A percentile compares a stretch with the other conserved stretches of the same genome.
Conservation (phyloP, 2,113 vertebrate genomes). For the Bettongia penicillata region DNA sequence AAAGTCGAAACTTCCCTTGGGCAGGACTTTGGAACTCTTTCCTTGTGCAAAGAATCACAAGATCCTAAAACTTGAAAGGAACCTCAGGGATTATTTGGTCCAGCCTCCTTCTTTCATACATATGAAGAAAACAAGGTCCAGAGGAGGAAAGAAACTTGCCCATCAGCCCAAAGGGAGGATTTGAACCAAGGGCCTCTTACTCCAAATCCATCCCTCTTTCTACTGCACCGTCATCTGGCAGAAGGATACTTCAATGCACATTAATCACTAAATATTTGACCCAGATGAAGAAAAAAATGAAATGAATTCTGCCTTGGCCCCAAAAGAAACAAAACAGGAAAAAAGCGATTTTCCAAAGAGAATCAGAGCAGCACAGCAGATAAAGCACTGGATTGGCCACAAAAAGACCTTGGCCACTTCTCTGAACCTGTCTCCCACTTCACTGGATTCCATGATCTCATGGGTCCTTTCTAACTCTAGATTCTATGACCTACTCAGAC, state of each 20-base stretch:
- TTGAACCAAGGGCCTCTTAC: too few relatives aligned
- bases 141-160: background rate
- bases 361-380: background rate
- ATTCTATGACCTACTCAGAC: background rate
- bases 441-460: background rate
- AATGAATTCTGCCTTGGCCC: background rate
- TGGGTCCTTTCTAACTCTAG: background rate
- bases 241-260: background rate
- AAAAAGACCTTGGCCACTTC: background rate
- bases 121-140: background rate
- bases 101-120: background rate
- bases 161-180: too few relatives aligned
- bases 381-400: background rate
- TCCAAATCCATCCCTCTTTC: background rate
- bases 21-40: background rate
- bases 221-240: background rate
- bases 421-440: background rate
- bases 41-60: background rate
- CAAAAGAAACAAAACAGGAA: background rate
- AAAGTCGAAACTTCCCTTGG: background rate
- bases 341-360: background rate
- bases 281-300: background rate
- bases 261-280: background rate
- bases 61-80: background rate
- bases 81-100: background rate